phyloP scores from a whole-genome alignment of 2,797 vertebrate species.

The Anabacerthia variegaticeps region DNA sequence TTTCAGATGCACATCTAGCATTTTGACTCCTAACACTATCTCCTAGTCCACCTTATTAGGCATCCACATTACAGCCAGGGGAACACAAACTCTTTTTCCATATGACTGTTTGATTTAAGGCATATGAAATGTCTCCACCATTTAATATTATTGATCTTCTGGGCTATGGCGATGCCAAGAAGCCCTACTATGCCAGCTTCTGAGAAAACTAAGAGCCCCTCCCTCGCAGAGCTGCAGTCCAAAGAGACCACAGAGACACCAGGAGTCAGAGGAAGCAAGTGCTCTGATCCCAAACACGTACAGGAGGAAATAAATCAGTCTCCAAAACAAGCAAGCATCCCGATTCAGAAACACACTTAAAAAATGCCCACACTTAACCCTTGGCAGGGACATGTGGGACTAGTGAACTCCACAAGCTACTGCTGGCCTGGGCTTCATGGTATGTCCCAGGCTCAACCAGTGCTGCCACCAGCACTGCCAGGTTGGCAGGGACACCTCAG shows the following conservation, averaged over 20 bases:
- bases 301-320: slow-evolving; percentile 43
- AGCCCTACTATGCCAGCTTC: neutral
- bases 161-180: neutral
- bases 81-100: slow-evolving; percentile 17
- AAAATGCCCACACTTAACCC: neutral
- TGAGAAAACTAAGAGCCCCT: neutral
- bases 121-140: neutral
- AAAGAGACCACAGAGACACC: slow-evolving; percentile 13
- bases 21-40: neutral
- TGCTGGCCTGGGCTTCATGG: neutral
- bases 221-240: neutral
- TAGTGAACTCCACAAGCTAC: neutral
- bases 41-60: neutral
- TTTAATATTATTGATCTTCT: slow-evolving; percentile 39
- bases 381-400: neutral
- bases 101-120: slow-evolving; percentile 21
- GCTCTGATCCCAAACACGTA: slow-evolving; percentile 38
- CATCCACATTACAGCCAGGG: neutral
- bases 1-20: neutral
- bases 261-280: slow-evolving; percentile 36
- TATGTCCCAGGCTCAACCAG: neutral
- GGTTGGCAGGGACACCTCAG: neutral
- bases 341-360: neutral
- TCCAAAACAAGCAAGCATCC: slow-evolving; percentile 37
- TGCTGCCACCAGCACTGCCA: neutral